Conservation (phyloP, 2,888 invertebrate genomes). For the Cabera pusaria region DNA sequence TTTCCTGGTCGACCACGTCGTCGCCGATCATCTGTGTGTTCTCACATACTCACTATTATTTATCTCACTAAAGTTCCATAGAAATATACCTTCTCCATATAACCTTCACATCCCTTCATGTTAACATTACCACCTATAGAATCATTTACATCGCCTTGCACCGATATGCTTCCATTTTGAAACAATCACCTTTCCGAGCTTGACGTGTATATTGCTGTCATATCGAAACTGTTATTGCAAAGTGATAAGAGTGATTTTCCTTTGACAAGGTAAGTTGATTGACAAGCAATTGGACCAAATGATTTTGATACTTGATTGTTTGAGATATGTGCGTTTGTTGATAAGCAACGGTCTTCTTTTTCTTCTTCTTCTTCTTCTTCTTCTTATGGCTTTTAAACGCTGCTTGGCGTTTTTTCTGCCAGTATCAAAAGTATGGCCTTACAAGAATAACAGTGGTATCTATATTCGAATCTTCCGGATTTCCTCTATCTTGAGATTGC, state of each 20-base stretch:
- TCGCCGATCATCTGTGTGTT: too few species aligned
- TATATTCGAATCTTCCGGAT: too few species aligned
- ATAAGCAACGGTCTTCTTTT: too few species aligned
- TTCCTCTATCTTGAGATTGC: too few species aligned
- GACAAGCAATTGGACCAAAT: constrained; percentile 34
- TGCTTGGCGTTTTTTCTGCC: too few species aligned
- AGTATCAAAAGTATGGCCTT: too few species aligned
- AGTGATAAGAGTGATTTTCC: constrained; percentile 28
- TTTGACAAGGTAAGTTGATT: constrained; percentile 31
- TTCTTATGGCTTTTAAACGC: too few species aligned
- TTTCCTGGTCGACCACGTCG: too few species aligned
- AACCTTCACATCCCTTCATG: constrained; percentile 10
- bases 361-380: too few species aligned
- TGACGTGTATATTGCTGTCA: constrained; percentile 56
- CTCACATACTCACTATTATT: too few species aligned
- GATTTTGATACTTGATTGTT: constrained; percentile 10
- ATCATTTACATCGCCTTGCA: constrained; percentile 36
- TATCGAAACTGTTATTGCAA: constrained; percentile 28
- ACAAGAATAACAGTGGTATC: too few species aligned
- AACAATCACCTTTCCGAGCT: constrained; percentile 56
- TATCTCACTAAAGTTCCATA: too few species aligned
- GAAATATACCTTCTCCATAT: constrained; percentile 37
- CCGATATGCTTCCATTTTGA: constrained; percentile 58
- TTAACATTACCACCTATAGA: constrained; percentile 37
- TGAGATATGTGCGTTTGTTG: constrained; percentile 7